Conservation (phyloP, 2,888 invertebrate genomes). For the Disparrhopalites patrizii region DNA sequence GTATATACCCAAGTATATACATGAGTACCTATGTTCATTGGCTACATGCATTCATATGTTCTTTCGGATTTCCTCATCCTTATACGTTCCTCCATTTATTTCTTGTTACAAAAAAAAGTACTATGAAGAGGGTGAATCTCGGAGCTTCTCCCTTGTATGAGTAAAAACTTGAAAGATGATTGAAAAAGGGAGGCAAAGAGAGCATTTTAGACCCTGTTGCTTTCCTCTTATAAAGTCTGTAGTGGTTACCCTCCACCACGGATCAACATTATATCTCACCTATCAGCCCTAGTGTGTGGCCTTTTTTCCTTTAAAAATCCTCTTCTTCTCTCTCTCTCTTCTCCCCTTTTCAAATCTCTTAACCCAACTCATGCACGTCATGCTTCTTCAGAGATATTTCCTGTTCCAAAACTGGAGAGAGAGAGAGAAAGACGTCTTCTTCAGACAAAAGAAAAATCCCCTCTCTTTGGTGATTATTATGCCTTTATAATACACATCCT, state of each 20-base stretch:
- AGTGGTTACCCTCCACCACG: not conserved
- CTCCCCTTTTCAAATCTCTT: not conserved
- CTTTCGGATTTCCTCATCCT: too few species aligned
- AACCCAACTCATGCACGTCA: conserved; percentile 3
- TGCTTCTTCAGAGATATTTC: not conserved
- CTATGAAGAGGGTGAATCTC: too few species aligned
- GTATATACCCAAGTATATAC: too few species aligned
- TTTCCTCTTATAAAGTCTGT: not conserved
- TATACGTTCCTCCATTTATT: too few species aligned
- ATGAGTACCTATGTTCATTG: too few species aligned
- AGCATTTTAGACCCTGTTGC: not conserved
- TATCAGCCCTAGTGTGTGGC: conserved; percentile 20
- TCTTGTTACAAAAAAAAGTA: too few species aligned
- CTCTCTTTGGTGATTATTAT: too few species aligned
- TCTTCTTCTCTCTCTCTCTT: not conserved
- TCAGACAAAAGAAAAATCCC: not conserved
- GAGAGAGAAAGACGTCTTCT: not conserved
- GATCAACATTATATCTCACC: conserved; percentile 10
- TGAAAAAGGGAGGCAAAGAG: too few species aligned
- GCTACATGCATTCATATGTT: too few species aligned
- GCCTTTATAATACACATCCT: too few species aligned
- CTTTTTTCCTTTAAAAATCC: not conserved
- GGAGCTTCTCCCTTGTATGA: too few species aligned
- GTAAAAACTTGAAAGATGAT: too few species aligned
- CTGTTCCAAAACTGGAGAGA: conserved; percentile 2